phyloP scores from a whole-genome alignment of 2,113 vertebrate genomes.

The Larimichthys crocea region DNA sequence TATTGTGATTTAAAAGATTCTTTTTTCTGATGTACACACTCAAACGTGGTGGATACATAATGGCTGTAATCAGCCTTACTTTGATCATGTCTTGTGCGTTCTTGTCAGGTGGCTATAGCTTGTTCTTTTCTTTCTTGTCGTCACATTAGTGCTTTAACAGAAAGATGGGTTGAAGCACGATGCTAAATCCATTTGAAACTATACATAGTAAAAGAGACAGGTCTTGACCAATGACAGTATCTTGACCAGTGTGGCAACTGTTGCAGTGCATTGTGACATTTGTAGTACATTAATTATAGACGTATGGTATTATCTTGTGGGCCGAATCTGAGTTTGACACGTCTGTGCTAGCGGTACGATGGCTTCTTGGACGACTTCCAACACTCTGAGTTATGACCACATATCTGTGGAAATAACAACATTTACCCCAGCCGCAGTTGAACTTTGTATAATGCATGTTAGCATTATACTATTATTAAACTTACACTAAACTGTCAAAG shows the following conservation, averaged over 20 bases:
- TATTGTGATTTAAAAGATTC: constrained; percentile 45
- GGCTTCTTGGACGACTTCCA: too few relatives aligned
- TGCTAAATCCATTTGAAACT: neutral
- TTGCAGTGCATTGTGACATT: too few relatives aligned
- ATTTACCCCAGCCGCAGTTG: too few relatives aligned
- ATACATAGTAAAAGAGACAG: neutral
- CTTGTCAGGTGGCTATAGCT: neutral
- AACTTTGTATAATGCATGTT: neutral
- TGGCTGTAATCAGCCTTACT: constrained; percentile 35
- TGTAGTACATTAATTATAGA: too few relatives aligned
- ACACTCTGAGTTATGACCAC: neutral
- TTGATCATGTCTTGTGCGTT: constrained; percentile 33
- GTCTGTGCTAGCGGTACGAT: too few relatives aligned
- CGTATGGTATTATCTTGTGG: too few relatives aligned
- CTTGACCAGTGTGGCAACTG: too few relatives aligned
- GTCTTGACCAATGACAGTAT: too few relatives aligned
- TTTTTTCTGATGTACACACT: constrained; percentile 3
- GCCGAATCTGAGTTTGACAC: too few relatives aligned
- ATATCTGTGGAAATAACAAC: too few relatives aligned
- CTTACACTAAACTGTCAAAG: too few relatives aligned
- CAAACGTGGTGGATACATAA: constrained; percentile 22
- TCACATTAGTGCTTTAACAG: neutral
- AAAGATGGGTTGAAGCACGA: neutral
- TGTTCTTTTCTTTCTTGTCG: constrained; percentile 1
- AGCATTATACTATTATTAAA: neutral